These are phyloP conservation scores for Lonchura striata DNA, from an alignment of 2,113 vertebrate genomes.

Conservation along the genomic window DNA sequence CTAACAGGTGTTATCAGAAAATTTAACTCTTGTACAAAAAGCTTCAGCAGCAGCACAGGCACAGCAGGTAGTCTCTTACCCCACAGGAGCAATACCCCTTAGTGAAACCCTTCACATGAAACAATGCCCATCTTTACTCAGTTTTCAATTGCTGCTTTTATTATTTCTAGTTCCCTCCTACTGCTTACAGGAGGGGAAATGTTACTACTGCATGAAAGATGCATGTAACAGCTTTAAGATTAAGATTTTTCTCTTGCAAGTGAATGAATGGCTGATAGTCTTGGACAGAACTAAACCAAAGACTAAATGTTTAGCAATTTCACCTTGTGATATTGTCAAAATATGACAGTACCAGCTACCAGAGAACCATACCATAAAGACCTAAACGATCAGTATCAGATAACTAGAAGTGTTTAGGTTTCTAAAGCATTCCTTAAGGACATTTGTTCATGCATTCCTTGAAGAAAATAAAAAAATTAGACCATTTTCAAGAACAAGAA, in stretches of 20 bases:
- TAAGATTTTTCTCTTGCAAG: background rate
- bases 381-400: background rate
- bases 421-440: background rate
- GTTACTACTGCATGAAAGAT: background rate
- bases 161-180: background rate
- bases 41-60: background rate
- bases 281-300: background rate
- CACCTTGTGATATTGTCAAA: background rate
- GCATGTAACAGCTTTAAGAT: background rate
- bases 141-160: background rate
- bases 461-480: background rate
- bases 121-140: background rate
- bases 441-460: background rate
- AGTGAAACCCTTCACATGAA: background rate
- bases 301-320: background rate
- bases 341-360: background rate
- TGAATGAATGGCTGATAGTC: background rate
- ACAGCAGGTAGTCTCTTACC: background rate
- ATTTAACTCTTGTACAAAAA: background rate
- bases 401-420: background rate
- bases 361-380: background rate
- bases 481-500: background rate
- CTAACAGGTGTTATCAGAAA: background rate
- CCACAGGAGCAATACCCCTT: background rate
- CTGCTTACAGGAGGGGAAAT: background rate